These are phyloP conservation scores for Notodonta dromedarius DNA, from an alignment of 2,888 invertebrate species.

Conservation along the genomic window DNA sequence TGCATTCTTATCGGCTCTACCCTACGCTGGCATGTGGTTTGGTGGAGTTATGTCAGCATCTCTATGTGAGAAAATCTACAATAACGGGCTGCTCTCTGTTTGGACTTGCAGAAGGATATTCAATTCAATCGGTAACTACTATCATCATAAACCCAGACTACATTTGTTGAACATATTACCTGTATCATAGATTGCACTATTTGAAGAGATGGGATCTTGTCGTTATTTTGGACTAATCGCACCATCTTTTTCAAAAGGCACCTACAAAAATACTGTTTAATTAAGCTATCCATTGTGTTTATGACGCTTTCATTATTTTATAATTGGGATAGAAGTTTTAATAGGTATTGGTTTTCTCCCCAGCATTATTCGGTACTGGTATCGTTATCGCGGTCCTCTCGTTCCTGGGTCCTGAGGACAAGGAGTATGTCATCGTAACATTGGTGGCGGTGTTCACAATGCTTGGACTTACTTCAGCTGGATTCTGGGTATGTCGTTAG, in stretches of 20 bases:
- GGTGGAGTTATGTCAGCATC: constrained; percentile 86
- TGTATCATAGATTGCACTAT: no score
- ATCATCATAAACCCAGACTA: neutral
- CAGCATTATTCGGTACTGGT: constrained; percentile 86
- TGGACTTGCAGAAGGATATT: constrained; percentile 74
- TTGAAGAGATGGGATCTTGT: no score
- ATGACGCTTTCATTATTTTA: no score
- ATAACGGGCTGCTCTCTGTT: constrained; percentile 55
- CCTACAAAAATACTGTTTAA: no score
- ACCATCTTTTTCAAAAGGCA: no score
- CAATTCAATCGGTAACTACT: constrained; percentile 74
- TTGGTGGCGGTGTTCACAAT: constrained; percentile 86
- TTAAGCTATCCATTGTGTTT: no score
- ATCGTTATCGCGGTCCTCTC: constrained; percentile 85
- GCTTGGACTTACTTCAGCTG: constrained; percentile 87
- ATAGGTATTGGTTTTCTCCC: no score
- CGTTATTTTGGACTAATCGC: no score
- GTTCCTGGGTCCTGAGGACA: constrained; percentile 67
- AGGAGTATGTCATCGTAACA: constrained; percentile 80
- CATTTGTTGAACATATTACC: no score
- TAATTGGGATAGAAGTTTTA: no score
- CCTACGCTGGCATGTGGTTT: constrained; percentile 89
- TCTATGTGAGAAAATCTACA: constrained; percentile 80
- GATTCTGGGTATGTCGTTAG: constrained; percentile 82
- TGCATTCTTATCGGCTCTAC: constrained; percentile 87